These are phyloP conservation scores for Grammomys dolichurus DNA, from an alignment of 2,113 vertebrate genomes.

Conservation along the genomic window DNA sequence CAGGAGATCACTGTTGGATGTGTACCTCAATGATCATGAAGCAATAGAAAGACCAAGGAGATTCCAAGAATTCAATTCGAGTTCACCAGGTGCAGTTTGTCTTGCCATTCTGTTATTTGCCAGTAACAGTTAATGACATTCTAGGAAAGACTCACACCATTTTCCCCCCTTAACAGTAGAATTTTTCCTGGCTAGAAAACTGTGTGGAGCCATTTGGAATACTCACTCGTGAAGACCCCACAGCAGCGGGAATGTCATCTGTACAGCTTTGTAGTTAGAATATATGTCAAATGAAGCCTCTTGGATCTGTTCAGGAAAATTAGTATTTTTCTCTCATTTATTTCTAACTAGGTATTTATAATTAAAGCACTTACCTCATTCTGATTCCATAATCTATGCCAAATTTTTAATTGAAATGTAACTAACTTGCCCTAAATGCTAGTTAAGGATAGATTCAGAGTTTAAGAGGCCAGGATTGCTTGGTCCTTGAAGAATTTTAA, in stretches of 20 bases:
- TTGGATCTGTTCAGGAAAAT: constrained; percentile 3
- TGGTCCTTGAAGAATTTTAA: background rate
- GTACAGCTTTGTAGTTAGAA: background rate
- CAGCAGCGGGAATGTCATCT: background rate
- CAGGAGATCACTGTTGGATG: constrained; percentile 24
- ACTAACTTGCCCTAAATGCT: constrained; percentile 16
- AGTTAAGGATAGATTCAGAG: background rate
- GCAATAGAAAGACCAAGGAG: background rate
- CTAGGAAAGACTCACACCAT: background rate
- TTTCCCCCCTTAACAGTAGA: background rate
- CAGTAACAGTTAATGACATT: constrained; percentile 35
- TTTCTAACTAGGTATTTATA: constrained; percentile 60
- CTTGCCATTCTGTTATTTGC: constrained; percentile 23
- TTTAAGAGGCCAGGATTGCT: background rate
- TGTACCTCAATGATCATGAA: background rate
- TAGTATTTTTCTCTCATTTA: background rate
- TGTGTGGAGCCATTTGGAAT: background rate
- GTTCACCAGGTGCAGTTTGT: constrained; percentile 16
- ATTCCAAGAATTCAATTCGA: background rate
- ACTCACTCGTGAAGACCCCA: background rate
- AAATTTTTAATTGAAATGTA: constrained; percentile 65
- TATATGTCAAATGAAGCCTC: background rate
- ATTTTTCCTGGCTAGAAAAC: constrained; percentile 20
- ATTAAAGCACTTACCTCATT: constrained; percentile 32
- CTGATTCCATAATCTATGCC: constrained; percentile 14